Conservation (phyloP, 2,797 vertebrate genomes). For the Malacoraja senta region DNA sequence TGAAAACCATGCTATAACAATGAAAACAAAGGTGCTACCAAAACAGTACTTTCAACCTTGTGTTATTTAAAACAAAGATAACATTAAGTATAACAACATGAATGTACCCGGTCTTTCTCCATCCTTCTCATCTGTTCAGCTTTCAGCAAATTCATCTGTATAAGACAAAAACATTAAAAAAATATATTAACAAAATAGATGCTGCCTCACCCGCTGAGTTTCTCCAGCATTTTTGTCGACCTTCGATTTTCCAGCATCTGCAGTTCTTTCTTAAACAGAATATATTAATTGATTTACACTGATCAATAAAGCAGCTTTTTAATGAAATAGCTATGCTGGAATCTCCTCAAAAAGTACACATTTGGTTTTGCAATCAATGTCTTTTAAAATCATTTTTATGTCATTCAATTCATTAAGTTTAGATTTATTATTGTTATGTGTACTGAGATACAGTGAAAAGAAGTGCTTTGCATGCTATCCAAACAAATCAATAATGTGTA, state of each 20-base stretch:
- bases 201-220: too few relatives aligned
- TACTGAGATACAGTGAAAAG: too few relatives aligned
- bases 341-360: neutral
- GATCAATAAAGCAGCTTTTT: neutral
- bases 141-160: constrained; percentile 76
- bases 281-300: neutral
- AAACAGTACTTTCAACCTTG: neutral
- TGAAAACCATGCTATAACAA: neutral
- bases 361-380: neutral
- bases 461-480: too few relatives aligned
- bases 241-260: too few relatives aligned
- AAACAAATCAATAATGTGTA: too few relatives aligned
- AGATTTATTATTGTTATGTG: too few relatives aligned
- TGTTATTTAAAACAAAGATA: neutral
- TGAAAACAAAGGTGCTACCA: neutral
- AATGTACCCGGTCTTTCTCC: constrained; percentile 80
- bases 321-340: neutral
- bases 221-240: too few relatives aligned
- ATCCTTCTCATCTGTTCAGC: constrained; percentile 78
- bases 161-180: constrained; percentile 33
- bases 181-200: too few relatives aligned
- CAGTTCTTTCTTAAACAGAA: neutral
- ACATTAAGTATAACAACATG: neutral
- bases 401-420: neutral
- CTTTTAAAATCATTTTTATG: neutral